Conservation (phyloP, 2,113 vertebrate genomes). For the Tringa solitaria region DNA sequence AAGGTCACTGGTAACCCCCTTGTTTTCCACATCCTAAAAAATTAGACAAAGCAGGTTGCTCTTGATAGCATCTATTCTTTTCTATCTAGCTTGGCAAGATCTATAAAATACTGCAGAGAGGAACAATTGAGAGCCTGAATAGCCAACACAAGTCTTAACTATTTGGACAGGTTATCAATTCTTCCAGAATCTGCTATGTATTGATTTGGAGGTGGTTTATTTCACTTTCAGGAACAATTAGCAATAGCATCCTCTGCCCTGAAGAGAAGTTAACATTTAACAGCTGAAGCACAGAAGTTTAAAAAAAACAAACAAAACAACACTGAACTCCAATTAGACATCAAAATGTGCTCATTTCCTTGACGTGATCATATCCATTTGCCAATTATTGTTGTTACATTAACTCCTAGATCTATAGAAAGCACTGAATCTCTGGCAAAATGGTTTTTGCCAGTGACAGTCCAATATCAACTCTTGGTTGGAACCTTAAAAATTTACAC, state of each 20-base stretch:
- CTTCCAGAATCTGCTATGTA: neutral
- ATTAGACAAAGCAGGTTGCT: neutral
- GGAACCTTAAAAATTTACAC: neutral
- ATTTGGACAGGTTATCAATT: slow-evolving; percentile 1
- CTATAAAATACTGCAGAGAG: neutral
- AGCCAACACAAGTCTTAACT: slow-evolving; percentile 9
- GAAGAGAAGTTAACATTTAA: neutral
- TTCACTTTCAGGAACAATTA: slow-evolving; percentile 49
- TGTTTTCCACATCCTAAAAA: neutral
- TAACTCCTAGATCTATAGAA: neutral
- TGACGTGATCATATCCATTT: neutral
- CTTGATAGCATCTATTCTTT: neutral
- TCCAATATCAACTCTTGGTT: neutral
- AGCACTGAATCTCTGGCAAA: neutral
- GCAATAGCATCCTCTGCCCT: neutral
- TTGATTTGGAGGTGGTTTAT: neutral
- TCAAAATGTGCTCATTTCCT: neutral
- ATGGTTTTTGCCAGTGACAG: neutral
- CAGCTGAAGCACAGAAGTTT: neutral
- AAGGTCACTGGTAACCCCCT: neutral
- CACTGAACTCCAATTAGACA: neutral
- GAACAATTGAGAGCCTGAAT: neutral
- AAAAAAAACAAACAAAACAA: neutral
- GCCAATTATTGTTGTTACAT: neutral
- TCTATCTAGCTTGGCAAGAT: neutral